These are phyloP conservation scores for Tenodera sinensis DNA, from an alignment of 2,888 invertebrate genomes.

Conservation along the genomic window DNA sequence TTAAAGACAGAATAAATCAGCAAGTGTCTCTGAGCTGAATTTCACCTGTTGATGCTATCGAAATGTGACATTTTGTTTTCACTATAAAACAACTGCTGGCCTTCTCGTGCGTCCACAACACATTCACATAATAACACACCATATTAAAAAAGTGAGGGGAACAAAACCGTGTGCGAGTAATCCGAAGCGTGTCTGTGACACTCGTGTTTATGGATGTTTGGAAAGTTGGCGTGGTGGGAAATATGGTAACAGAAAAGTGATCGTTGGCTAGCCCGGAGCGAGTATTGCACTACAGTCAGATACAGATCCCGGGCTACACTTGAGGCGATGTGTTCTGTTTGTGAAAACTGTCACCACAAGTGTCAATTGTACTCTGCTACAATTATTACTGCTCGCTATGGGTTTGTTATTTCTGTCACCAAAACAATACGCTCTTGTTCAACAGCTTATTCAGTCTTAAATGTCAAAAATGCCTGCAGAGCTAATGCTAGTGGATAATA, in stretches of 20 bases:
- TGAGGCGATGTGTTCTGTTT: not conserved
- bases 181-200: not conserved
- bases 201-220: not conserved
- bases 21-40: not conserved
- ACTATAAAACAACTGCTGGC: not conserved
- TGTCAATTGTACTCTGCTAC: not conserved
- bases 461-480: not conserved
- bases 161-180: not conserved
- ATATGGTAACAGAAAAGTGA: not conserved
- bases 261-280: not conserved
- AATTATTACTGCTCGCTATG: not conserved
- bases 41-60: not conserved
- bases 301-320: not conserved
- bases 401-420: not conserved
- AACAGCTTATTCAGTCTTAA: not conserved
- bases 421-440: not conserved
- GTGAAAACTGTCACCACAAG: not conserved
- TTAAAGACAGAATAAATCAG: too few relatives aligned
- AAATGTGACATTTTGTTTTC: not conserved
- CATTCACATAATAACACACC: not conserved
- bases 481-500: not conserved
- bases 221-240: not conserved
- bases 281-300: not conserved
- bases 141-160: not conserved
- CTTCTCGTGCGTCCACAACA: not conserved